Conservation (phyloP, 1,140 invertebrate species). For the Drosophila kepulauana region DNA sequence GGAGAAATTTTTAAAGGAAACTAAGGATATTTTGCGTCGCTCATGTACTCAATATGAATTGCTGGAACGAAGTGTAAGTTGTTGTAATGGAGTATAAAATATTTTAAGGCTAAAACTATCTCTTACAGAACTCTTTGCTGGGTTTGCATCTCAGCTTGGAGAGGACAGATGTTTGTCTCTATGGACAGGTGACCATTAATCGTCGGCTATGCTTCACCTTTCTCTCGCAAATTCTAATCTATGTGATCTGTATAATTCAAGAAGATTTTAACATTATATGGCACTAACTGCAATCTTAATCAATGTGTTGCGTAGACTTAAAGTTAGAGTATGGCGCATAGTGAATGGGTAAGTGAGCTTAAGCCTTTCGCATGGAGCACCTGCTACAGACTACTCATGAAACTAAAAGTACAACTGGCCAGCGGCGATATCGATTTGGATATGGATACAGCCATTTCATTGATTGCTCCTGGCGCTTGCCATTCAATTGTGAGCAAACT, state of each 20-base stretch:
- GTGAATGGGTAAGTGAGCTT: constrained; percentile 36
- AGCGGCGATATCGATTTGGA: constrained; percentile 31
- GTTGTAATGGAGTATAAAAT: not conserved
- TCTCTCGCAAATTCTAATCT: not conserved
- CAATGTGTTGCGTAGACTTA: not conserved
- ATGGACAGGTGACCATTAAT: not conserved
- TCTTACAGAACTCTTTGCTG: constrained; percentile 1
- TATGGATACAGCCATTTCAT: constrained; percentile 28
- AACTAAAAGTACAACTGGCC: constrained; percentile 43
- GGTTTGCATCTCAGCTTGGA: constrained; percentile 2
- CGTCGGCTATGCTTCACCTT: not conserved
- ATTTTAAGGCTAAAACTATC: too few species aligned
- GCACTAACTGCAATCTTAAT: not conserved
- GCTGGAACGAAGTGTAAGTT: not conserved
- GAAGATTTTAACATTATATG: constrained; percentile 1
- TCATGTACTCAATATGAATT: not conserved
- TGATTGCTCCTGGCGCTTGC: constrained; percentile 24
- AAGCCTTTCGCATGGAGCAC: constrained; percentile 22
- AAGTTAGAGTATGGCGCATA: constrained; percentile 2
- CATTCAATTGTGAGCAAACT: constrained; percentile 26
- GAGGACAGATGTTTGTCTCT: not conserved
- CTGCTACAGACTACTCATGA: constrained; percentile 38
- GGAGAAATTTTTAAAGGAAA: not conserved
- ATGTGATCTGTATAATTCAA: constrained; percentile 5
- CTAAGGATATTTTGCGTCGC: not conserved